These are phyloP conservation scores for Psittacula derbiana DNA, from an alignment of 2,797 vertebrate genomes.

Conservation along the genomic window DNA sequence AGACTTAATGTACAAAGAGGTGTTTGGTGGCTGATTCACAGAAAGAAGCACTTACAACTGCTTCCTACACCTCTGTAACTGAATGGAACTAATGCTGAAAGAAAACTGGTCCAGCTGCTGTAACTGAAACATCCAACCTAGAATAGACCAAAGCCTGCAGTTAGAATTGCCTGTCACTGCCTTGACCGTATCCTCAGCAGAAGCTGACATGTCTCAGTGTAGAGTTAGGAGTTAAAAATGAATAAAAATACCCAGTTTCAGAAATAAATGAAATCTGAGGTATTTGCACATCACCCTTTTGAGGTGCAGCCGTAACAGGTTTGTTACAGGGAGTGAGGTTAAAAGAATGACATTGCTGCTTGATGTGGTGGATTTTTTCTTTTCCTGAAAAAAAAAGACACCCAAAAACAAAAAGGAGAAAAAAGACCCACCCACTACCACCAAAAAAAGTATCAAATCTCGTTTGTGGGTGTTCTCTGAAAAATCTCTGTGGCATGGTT, in stretches of 20 bases:
- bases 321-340: conserved; percentile 13
- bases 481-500: conserved; percentile 57
- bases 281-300: not conserved
- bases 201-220: not conserved
- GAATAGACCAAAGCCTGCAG: not conserved
- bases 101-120: not conserved
- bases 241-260: not conserved
- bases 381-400: not conserved
- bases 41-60: not conserved
- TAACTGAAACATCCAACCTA: not conserved
- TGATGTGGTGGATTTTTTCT: not conserved
- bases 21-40: not conserved
- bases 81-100: not conserved
- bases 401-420: not conserved
- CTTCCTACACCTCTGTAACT: not conserved
- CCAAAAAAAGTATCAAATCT: not conserved
- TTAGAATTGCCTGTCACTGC: not conserved
- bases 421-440: not conserved
- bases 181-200: not conserved
- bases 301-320: not conserved
- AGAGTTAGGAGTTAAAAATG: not conserved
- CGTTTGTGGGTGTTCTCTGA: not conserved
- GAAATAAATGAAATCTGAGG: not conserved
- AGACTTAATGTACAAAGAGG: not conserved
- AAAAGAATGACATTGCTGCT: conserved; percentile 27